Evolutionary conservation across 2,797 vertebrate genomes (phyloP), one percentile per base, ranked within the genome.

Genomic region (Lepus oiostolus): DNA sequence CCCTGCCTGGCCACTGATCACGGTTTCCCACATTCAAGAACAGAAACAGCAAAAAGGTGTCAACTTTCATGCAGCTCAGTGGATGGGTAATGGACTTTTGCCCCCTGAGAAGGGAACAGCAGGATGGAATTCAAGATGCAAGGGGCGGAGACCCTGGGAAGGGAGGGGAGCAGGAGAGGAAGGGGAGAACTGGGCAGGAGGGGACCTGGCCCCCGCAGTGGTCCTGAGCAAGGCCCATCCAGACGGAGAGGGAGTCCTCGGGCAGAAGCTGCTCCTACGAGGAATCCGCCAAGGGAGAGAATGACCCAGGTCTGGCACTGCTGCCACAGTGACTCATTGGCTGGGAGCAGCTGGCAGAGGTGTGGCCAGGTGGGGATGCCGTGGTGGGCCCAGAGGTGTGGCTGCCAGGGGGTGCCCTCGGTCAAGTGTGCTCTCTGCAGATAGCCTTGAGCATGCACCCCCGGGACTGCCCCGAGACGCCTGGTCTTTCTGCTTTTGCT

Each of bases 361-460:
- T 26, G 4, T 21, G 26, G 35, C 14, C 63, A 21, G 35, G 0
- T 2, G 2, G 16, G 35, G 60, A 7, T 8, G 0, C 68, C 3
- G 5, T 1, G 7, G 21, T 52, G 5, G 67, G 74, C 22, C 52
- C 50, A 26, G 52, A 72, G 30, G 7, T 35, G 19, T n/a, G 32
- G 26, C 8, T 52, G 19, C 11, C 8, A 1, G 42, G 74, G 14
- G 21, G 47, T n/a, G 65, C 26, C 74, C 28, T 19, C 9, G 2
- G 1, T 13, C 24, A n/a, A 42, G 74, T 12, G 8, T 24, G 35
- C 77, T 84, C 22, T 22, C 54, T 58, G 62, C 35, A 85, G 77
- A 50, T 14, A 58, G 12, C 24, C 3, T 28, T 21, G 2, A 50
- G 52, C 0, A 4, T 21, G 14, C 4, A 11, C 68, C 86, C 63